Percentiles rank a stretch among this genome's conserved stretches.
Conservation (phyloP, 2,113 vertebrate species). For the Vanacampus margaritifer region DNA sequence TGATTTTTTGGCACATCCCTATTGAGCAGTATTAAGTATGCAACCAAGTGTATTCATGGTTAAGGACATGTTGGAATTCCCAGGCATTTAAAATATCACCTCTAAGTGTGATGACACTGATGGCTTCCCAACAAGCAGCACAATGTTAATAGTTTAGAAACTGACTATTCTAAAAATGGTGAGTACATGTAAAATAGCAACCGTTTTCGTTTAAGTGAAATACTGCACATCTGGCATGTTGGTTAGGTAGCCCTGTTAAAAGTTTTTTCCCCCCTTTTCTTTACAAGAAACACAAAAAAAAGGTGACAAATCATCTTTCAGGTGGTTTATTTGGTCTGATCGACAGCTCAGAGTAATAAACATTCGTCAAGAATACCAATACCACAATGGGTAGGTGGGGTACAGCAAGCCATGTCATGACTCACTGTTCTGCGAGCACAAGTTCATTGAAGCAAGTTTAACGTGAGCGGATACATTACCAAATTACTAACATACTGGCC, state of each 20-base stretch:
- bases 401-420: not conserved
- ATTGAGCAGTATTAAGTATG: no score
- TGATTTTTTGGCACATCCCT: no score
- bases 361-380: constrained; percentile 9
- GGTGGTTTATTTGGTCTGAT: constrained; percentile 62
- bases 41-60: not conserved
- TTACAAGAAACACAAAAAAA: not conserved
- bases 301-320: constrained; percentile 49
- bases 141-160: not conserved
- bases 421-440: not conserved
- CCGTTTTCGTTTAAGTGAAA: not conserved
- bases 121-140: not conserved
- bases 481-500: constrained; percentile 10
- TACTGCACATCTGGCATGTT: not conserved
- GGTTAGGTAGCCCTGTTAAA: no score
- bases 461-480: not conserved
- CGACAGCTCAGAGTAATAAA: constrained; percentile 32
- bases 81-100: not conserved
- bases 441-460: not conserved
- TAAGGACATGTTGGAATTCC: not conserved
- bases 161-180: not conserved
- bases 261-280: not conserved
- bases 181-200: not conserved
- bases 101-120: not conserved
- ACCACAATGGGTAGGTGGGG: not conserved